Conservation (phyloP, 2,113 vertebrate species). For the Amphiprion percula region DNA sequence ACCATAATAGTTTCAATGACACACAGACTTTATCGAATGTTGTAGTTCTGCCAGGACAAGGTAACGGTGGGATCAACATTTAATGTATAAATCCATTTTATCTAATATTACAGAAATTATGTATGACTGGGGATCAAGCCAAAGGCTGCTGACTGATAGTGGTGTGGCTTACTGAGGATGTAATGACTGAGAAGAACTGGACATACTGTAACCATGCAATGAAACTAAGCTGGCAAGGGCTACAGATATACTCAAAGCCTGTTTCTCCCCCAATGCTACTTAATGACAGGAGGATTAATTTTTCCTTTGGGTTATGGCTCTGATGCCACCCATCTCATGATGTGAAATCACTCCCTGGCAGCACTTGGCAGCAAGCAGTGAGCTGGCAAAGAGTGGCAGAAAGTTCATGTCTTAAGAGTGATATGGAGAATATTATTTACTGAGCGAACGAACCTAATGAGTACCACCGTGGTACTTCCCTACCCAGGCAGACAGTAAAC, state of each 20-base stretch:
- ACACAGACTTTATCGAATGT: background rate
- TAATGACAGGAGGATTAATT: slow-evolving; percentile 66
- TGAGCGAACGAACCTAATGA: slow-evolving; percentile 34
- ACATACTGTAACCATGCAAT: slow-evolving; percentile 41
- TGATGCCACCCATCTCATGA: slow-evolving; percentile 53
- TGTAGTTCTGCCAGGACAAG: background rate
- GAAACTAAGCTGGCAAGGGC: slow-evolving; percentile 37
- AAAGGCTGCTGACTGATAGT: slow-evolving; percentile 37
- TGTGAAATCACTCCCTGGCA: slow-evolving; percentile 58
- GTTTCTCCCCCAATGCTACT: slow-evolving; percentile 39
- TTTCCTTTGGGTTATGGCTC: slow-evolving; percentile 59
- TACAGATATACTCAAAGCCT: slow-evolving; percentile 40
- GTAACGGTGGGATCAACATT: background rate
- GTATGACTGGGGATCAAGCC: slow-evolving; percentile 11
- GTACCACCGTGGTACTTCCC: slow-evolving; percentile 8
- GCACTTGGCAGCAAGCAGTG: slow-evolving; percentile 42
- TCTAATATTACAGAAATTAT: slow-evolving; percentile 38
- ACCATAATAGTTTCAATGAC: background rate
- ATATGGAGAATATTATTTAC: slow-evolving; percentile 45
- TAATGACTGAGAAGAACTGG: slow-evolving; percentile 31
- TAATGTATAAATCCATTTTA: background rate
- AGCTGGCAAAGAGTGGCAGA: slow-evolving; percentile 34
- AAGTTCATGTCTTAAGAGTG: slow-evolving; percentile 41
- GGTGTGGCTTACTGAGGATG: slow-evolving; percentile 34
- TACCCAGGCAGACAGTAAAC: slow-evolving; percentile 28